Evolutionary conservation across 2,888 invertebrate genomes (phyloP).

Genomic region (Amphipyra berbera): DNA sequence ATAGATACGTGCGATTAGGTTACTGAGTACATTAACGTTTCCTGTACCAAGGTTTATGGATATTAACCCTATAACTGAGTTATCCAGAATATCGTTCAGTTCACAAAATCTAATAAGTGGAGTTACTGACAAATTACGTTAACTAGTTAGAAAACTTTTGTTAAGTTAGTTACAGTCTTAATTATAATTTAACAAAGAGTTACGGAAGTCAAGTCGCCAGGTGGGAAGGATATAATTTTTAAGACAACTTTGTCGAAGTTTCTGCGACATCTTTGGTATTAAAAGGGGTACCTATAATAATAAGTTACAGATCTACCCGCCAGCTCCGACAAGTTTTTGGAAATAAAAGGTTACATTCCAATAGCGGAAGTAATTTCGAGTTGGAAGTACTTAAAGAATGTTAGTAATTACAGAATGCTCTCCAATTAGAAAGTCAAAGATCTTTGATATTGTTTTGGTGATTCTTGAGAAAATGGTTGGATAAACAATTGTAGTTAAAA

Average conservation of each 20-base stretch:
- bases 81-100: slow-evolving; percentile 10
- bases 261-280: slow-evolving; percentile 19
- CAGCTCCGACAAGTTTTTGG: slow-evolving; percentile 20
- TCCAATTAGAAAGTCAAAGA: no score
- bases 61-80: not conserved
- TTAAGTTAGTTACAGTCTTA: slow-evolving; percentile 37
- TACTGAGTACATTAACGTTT: not conserved
- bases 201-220: slow-evolving; percentile 36
- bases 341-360: slow-evolving; percentile 14
- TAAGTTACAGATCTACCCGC: slow-evolving; percentile 31
- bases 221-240: slow-evolving; percentile 37
- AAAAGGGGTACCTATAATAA: slow-evolving; percentile 38
- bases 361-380: not conserved
- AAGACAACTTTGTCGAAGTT: slow-evolving; percentile 33
- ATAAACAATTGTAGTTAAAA: no score
- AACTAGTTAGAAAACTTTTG: slow-evolving; percentile 30
- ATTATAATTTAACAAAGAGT: slow-evolving; percentile 46
- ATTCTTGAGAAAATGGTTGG: no score
- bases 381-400: not conserved
- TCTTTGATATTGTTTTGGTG: no score
- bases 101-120: slow-evolving; percentile 20
- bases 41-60: not conserved
- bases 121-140: slow-evolving; percentile 31
- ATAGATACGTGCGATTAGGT: no score
- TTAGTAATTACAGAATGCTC: not conserved